Evolutionary conservation across 2,888 invertebrate species (phyloP).

Genomic region (Exocentrus adspersus): DNA sequence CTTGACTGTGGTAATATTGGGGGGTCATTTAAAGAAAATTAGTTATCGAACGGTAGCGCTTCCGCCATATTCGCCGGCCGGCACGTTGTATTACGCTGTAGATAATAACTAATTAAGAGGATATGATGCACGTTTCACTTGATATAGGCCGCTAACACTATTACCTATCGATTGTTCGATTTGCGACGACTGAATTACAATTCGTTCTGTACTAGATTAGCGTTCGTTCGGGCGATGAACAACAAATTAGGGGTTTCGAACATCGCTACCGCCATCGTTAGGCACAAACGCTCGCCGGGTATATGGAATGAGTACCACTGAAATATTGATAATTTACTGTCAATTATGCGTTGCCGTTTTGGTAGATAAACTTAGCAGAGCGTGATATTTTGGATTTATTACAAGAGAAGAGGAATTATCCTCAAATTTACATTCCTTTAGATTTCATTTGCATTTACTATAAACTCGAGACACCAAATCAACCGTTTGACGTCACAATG

Average conservation of each 20-base stretch:
- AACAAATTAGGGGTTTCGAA: conserved; percentile 37
- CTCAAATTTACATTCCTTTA: conserved; percentile 13
- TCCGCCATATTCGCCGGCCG: background rate
- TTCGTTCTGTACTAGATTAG: conserved; percentile 45
- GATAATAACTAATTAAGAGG: conserved; percentile 48
- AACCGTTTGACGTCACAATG: too few relatives aligned
- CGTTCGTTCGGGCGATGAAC: conserved; percentile 37
- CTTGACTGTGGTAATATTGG: background rate
- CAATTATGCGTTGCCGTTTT: conserved; percentile 10
- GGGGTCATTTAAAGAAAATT: conserved; percentile 6
- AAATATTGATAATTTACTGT: conserved; percentile 22
- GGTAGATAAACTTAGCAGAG: conserved; percentile 10
- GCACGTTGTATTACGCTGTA: conserved; percentile 25
- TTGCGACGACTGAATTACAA: conserved; percentile 48
- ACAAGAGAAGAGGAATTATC: background rate
- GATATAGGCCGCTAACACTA: conserved; percentile 43
- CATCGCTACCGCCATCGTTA: conserved; percentile 10
- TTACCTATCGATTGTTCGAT: conserved; percentile 47
- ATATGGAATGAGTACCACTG: conserved; percentile 1
- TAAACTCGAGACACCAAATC: background rate
- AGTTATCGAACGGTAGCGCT: background rate
- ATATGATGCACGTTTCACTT: conserved; percentile 47
- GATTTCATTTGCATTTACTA: background rate
- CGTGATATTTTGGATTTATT: conserved; percentile 11
- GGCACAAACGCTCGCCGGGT: conserved; percentile 20